A percentile compares a stretch with the other conserved stretches of the same genome.
These are phyloP conservation scores for Aphis craccivora DNA, from an alignment of 1,140 invertebrate genomes.

Conservation along the genomic window DNA sequence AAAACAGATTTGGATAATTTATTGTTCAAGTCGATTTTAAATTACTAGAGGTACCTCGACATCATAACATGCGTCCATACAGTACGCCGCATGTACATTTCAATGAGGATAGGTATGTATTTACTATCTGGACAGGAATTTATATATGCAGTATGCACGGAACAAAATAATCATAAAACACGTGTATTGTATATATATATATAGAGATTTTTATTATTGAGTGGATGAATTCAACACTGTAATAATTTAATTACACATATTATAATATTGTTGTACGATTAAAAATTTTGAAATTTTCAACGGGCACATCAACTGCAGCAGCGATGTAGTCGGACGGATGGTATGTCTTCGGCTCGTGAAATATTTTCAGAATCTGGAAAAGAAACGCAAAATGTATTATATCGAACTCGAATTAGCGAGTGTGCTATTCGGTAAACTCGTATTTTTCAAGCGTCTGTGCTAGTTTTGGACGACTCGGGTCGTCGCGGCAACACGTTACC, in stretches of 20 bases:
- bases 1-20: not conserved
- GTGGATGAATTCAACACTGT: not conserved
- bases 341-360: not conserved
- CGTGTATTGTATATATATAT: not conserved
- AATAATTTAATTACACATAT: constrained; percentile 18
- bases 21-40: not conserved
- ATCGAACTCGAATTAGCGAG: not conserved
- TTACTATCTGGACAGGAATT: not conserved
- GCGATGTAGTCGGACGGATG: not conserved
- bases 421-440: too few relatives aligned
- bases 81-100: not conserved
- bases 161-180: not conserved
- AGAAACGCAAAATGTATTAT: not conserved
- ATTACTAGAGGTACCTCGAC: not conserved
- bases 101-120: not conserved
- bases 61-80: too few relatives aligned
- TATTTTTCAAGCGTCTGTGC: too few relatives aligned
- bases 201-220: constrained; percentile 12
- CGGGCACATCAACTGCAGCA: not conserved
- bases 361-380: not conserved
- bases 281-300: not conserved
- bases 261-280: not conserved
- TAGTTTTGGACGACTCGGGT: not conserved
- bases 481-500: too few relatives aligned
- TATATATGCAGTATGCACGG: too few relatives aligned